Evolutionary conservation across 2,113 vertebrate genomes (phyloP), one percentile per base, ranked within the genome.

Genomic region (Hepsetus odoe): DNA sequence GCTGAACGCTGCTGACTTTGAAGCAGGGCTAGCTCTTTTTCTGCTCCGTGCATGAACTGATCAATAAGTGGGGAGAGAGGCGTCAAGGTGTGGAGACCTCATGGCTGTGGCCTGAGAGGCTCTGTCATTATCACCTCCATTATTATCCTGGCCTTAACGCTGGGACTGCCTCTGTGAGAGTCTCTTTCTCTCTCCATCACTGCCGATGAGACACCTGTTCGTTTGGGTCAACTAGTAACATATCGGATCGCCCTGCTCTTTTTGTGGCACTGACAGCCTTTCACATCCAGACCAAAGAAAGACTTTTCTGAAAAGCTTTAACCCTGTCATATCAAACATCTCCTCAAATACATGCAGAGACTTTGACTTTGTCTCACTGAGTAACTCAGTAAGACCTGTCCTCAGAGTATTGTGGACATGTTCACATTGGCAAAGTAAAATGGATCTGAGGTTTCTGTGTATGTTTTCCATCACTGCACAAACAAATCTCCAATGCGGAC

Each of bases 41-140:
- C 40, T 30, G 64, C 46, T 62, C 20, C 0, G 22, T 33, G 53
- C 28, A 38, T 68, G 61, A 55, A 42, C 33, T 78, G 75, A 84
- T 81, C 74, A 53, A 75, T 78, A 78, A 77, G 75, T 68, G 71
- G 74, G n/a, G 61, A 77, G 67, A 61, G 42, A 72, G 73, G 51
- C 72, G 65, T 24, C 38, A 76, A 72, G 77, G 67, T 76, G 72
- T 71, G 79, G 53, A 72, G 83, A 76, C 67, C 72, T 32, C 66
- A 72, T 66, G 59, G 74, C 79, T 18, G 44, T 49, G 72, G 79
- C 66, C 66, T 70, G 72, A 51, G 53, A 53, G 76, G 35, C 46
- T 59, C 65, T 72, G 61, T 84, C 83, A 84, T 84, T 75, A 84
- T 75, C 55, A 22, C 72, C 68, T 79, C 83, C 30, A 84, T 79